phyloP scores from a whole-genome alignment of 23 tunicate genomes.

The Phallusia fumigata region DNA sequence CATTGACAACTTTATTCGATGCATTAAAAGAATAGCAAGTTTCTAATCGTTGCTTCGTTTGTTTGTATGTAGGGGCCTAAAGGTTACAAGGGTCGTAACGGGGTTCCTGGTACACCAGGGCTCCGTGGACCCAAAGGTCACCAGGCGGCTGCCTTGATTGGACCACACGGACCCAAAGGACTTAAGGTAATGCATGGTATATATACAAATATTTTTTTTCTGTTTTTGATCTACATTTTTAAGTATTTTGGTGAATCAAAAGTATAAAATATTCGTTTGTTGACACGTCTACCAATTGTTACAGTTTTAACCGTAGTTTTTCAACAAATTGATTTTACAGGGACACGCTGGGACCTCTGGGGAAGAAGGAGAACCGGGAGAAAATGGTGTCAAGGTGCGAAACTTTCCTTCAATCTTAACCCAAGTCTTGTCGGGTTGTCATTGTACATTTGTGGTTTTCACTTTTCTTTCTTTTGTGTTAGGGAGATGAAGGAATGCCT shows the following conservation, averaged over 20 bases:
- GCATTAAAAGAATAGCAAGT: too few relatives aligned
- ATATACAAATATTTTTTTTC: too few relatives aligned
- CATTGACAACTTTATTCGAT: too few relatives aligned
- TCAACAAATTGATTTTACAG: too few relatives aligned
- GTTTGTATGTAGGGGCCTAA: background rate
- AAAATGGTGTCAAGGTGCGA: background rate
- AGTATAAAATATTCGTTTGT: too few relatives aligned
- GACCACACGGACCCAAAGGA: conserved; percentile 1
- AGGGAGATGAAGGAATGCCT: background rate
- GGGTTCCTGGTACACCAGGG: background rate
- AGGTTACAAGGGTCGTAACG: background rate
- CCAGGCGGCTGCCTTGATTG: background rate
- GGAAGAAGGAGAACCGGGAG: background rate
- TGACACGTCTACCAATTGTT: too few relatives aligned
- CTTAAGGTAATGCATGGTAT: background rate
- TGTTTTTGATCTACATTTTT: too few relatives aligned
- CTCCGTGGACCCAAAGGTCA: background rate
- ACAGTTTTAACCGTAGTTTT: too few relatives aligned
- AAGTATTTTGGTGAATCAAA: too few relatives aligned
- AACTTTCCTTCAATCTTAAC: background rate
- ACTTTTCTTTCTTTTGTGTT: background rate
- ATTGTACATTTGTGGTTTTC: background rate
- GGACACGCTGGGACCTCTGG: background rate
- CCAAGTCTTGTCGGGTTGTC: too few relatives aligned
- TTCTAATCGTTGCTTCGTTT: background rate